Base-by-base conservation (phyloP, 2,113 vertebrate genomes). In the Elanoides forficatus region DNA sequence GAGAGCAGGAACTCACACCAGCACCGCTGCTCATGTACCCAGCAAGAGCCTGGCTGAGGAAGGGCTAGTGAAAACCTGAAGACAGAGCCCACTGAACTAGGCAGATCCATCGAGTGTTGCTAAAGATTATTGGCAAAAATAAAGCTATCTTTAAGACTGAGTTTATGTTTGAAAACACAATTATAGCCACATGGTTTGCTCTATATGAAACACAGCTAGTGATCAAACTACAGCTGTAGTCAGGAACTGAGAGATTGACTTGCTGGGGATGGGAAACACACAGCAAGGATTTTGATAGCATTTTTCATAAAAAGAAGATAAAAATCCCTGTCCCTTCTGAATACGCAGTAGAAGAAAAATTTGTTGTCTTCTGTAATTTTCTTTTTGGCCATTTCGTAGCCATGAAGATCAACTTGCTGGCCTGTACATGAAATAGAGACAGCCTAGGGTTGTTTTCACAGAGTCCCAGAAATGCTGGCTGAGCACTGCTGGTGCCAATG, bases 401-500 rank as follows among this genome's bases (percentile, higher is more conserved):
- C 11, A 43, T 16, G 17, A 70, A 74, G 23, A 88, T 20, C 36
- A 81, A 4, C 11, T 81, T 78, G 50, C 30, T 84, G 63, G n/a
- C 19, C 22, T 78, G 2, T 5, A 50, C 29, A 6, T 78, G 63
- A 71, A 78, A 42, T 47, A 52, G 0, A 50, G 59, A 32, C 27
- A 53, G n/a, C 32, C 15, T 26, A 26, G 18, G 18, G 21, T 2
- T n/a, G 25, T 43, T 91, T 83, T 34, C 27, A 58, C 4, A 23
- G 50, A 47, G 21, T 45, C 38, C 7, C 72, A 84, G n/a, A 81
- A 80, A 34, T 6, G 20, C 1, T 56, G 52, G 14, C 36, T 67
- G 47, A 76, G n/a, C 36, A 26, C 6, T 7, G 6, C 43, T 20
- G 62, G 15, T 29, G 32, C 32, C 58, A 30, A 12, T 0, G 1